A percentile compares a stretch with the other conserved stretches of the same genome.
Conservation (phyloP, 2,113 vertebrate species). For the Notarius quadriscutis region DNA sequence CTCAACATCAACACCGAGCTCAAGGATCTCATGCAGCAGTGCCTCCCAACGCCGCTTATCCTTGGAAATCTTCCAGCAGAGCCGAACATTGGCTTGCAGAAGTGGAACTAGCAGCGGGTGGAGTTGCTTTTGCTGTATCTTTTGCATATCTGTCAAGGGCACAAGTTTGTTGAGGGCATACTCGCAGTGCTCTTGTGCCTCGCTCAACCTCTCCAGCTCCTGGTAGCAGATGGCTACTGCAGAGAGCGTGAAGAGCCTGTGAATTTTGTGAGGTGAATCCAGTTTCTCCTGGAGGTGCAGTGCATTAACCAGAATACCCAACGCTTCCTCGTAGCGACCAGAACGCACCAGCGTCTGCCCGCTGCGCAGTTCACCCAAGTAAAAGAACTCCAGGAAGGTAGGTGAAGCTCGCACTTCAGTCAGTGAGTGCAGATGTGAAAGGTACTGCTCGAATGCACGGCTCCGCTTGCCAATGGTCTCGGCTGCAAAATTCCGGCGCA, state of each 20-base stretch:
- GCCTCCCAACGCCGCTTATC: constrained; percentile 88
- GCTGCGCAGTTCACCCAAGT: constrained; percentile 79
- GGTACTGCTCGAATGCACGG: constrained; percentile 92
- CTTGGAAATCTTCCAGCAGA: constrained; percentile 88
- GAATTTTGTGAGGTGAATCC: constrained; percentile 66
- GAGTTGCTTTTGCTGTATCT: constrained; percentile 64
- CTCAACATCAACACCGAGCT: constrained; percentile 68
- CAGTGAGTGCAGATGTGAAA: constrained; percentile 84
- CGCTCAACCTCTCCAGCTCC: constrained; percentile 80
- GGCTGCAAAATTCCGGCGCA: constrained; percentile 85
- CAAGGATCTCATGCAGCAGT: constrained; percentile 77
- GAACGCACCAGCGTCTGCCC: constrained; percentile 84
- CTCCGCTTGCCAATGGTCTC: constrained; percentile 94
- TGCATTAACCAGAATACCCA: constrained; percentile 83
- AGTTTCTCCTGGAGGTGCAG: constrained; percentile 85
- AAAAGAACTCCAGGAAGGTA: constrained; percentile 86
- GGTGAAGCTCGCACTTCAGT: constrained; percentile 73
- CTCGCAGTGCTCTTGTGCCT: constrained; percentile 84
- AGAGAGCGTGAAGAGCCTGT: constrained; percentile 82
- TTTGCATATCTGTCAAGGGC: constrained; percentile 58
- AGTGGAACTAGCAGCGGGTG: constrained; percentile 83
- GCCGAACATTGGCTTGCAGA: constrained; percentile 79
- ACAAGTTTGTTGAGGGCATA: constrained; percentile 75
- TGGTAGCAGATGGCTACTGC: constrained; percentile 86
- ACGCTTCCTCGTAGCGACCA: constrained; percentile 82